Base-by-base conservation (phyloP, 2,113 vertebrate genomes). In the Xenopus borealis region DNA sequence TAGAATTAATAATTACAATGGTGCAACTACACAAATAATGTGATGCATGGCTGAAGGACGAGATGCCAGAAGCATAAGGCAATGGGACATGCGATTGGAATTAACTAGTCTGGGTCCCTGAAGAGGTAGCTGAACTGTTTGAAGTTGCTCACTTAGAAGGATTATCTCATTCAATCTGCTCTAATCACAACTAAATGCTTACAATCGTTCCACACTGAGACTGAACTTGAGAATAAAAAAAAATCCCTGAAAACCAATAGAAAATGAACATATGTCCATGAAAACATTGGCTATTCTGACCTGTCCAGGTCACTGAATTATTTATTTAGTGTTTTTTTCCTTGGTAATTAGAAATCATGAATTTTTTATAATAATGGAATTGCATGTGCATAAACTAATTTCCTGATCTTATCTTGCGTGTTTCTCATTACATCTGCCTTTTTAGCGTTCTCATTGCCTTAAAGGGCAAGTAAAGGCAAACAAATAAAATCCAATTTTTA, bases 131-230 rank as follows among this genome's bases (percentile, higher is more conserved):
- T 89, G 90, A 91, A 88, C 91, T 88, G 84, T 91, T 89, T 91
- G 89, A 94, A 93, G 91, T 89, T 90, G 88, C 81, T 90, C 92
- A 92, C 87, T 91, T 89, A 81, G 77, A 86, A 81, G 90, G 92
- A 95, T 95, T 94, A 95, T 89, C 92, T 92, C 82, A 85, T 91
- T 85, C 91, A 94, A 94, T 94, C 91, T 91, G 87, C 86, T 88
- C 91, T 94, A 95, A 95, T 95, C 89, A 83, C 87, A 88, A 87
- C 92, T 94, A 95, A 94, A 92, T 84, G 90, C 85, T 91, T 92
- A 89, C 91, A 89, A 89, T 83, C 93, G 89, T 85, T 90, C 81
- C 87, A 83, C 80, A 82, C 78, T 69, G 85, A 87, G 77, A 81
- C 71, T 84, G 85, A 86, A 88, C 89, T 86, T 89, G 33, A 83